Evolutionary conservation across 2,113 vertebrate species (phyloP), one percentile per base, ranked within the genome.

Genomic region (Apodemus sylvaticus): DNA sequence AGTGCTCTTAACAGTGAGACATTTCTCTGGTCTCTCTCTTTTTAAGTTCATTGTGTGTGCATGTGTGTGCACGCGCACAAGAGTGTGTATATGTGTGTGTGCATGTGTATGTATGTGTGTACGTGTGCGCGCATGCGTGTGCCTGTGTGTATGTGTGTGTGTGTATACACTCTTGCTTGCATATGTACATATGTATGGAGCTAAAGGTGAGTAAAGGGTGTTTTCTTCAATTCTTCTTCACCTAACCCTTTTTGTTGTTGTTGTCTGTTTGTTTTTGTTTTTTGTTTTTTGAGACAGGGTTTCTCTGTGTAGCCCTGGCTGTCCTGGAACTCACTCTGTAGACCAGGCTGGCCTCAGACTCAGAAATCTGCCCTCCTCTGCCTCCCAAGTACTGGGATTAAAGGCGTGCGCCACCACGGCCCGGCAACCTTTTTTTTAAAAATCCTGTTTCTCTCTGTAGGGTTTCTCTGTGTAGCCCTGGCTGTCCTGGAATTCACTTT

Each of bases 1-100:
- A n/a, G n/a, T n/a, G n/a, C n/a, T n/a, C n/a, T n/a, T n/a, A 34
- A 0, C 14, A 1, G 26, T 64, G 26, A 85, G 39, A 39, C 14
- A 31, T 31, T 39, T 64, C n/a, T 83, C 79, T 22, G 26, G 55
- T 31, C 64, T 7, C 17, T 55, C 36, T 36, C 76, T 82, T 39
- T 60, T 60, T 39, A 39, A 82, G n/a, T 60, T 82, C 36, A 39
- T 10, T 81, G 45, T 51, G 13, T 77, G 42, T 76, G 39, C 13
- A 22, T 74, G 22, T 3, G 1, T 5, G 58, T n/a, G n/a, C n/a
- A n/a, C n/a, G n/a, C n/a, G n/a, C n/a, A n/a, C n/a, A n/a, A n/a
- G n/a, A n/a, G 73, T 45, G 73, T 62, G 60, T 62, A 14, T 31
- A 45, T 51, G 26, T 77, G 42, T 77, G 39, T 45, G 39, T 76